phyloP scores from a whole-genome alignment of 2,113 vertebrate genomes.

The Hippoglossus stenolepis region DNA sequence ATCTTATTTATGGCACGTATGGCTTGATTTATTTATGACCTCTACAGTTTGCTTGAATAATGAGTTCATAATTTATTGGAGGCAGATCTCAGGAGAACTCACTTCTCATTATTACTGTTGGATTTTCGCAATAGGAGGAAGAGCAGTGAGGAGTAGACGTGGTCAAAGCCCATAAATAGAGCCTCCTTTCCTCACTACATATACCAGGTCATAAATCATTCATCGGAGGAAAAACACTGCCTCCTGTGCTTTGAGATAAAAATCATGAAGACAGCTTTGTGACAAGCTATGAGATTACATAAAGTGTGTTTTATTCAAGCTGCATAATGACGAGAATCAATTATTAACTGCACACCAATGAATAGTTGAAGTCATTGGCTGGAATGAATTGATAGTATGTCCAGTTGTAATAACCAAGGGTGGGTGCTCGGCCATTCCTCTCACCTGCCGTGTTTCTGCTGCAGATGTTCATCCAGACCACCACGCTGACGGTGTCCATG shows the following conservation, averaged over 20 bases:
- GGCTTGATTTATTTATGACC: constrained; percentile 56
- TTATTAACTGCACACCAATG: background rate
- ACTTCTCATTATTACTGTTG: constrained; percentile 46
- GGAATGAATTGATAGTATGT: background rate
- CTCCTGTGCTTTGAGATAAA: constrained; percentile 49
- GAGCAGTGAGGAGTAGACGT: constrained; percentile 17
- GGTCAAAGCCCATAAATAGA: constrained; percentile 65
- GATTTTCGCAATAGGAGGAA: constrained; percentile 34
- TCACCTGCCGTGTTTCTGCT: constrained; percentile 28
- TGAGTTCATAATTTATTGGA: constrained; percentile 58
- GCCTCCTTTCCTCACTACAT: constrained; percentile 50
- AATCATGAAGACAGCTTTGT: constrained; percentile 15
- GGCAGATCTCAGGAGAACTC: constrained; percentile 37
- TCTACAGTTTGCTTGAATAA: constrained; percentile 54
- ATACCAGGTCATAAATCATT: constrained; percentile 66
- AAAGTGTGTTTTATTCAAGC: background rate
- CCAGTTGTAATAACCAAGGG: background rate
- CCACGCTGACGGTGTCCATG: constrained; percentile 91
- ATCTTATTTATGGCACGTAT: constrained; percentile 69
- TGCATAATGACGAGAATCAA: constrained; percentile 3
- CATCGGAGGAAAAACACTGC: constrained; percentile 44
- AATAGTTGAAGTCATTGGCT: background rate
- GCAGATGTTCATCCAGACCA: constrained; percentile 94
- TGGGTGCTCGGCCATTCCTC: background rate
- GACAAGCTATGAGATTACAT: constrained; percentile 14